phyloP scores from a whole-genome alignment of 35 echinoderm and acorn worm species.

The Patiria miniata region DNA sequence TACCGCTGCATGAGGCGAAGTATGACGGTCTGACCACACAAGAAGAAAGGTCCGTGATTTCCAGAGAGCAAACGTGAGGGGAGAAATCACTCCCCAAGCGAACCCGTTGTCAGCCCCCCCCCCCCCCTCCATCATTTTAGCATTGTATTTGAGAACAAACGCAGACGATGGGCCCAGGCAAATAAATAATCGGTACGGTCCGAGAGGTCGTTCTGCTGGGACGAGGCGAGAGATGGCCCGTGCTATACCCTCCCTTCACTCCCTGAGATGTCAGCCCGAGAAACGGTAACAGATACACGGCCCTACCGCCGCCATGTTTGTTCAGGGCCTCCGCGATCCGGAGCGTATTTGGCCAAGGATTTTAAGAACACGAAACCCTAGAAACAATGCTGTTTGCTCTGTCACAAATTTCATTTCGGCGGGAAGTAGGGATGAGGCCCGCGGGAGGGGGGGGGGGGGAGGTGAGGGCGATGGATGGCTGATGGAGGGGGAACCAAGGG shows the following conservation, averaged over 20 bases:
- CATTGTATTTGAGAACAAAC: conserved; percentile 29
- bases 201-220: background rate
- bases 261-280: background rate
- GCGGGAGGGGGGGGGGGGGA: background rate
- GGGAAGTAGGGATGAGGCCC: conserved; percentile 25
- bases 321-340: conserved; percentile 15
- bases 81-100: conserved; percentile 22
- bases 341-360: conserved; percentile 27
- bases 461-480: background rate
- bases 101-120: too few species aligned
- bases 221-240: background rate
- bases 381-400: conserved; percentile 33
- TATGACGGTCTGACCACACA: too few species aligned
- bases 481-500: background rate
- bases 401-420: conserved; percentile 31
- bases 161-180: conserved; percentile 11
- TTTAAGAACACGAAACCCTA: conserved; percentile 31
- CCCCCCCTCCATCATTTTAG: conserved; percentile 23
- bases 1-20: too few species aligned
- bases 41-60: background rate
- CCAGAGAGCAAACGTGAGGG: background rate
- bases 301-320: conserved; percentile 12
- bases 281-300: conserved; percentile 8
- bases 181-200: conserved; percentile 20
- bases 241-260: background rate